Base-by-base conservation (phyloP, 2,113 vertebrate genomes). In the Megaceryle maxima region DNA sequence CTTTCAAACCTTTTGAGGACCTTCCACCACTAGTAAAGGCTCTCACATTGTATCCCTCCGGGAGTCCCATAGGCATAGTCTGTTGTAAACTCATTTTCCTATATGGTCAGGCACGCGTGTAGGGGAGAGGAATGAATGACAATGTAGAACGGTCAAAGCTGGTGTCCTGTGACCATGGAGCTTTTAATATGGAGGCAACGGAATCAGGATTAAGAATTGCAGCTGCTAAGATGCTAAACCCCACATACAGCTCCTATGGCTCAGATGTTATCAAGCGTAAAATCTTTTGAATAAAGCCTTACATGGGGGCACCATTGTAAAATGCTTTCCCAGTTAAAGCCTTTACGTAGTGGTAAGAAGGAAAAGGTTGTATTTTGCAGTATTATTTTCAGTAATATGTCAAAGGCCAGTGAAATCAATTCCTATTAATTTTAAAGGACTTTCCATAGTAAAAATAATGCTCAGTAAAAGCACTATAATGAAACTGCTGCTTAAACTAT, bases 211-310 rank as follows among this genome's bases (percentile, higher is more conserved):
- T 96, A 97, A 92, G 88, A 96, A 90, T 92, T 92, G 88, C 96
- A 98, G 97, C 97, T 98, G 97, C 96, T 92, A 94, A 97, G 46
- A 95, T 97, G 96, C 98, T 96, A 96, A 98, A 97, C 92, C 94
- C 94, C 95, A 92, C 96, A 94, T 91, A 78, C 37, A 96, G 92
- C 84, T 96, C 88, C 90, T 83, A 75, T 94, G 95, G 94, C 95
- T 98, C 96, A 91, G 66, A 93, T 95, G 97, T 96, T 97, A 97
- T 90, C 92, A 94, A 97, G 97, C 92, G 87, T 97, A 94, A 91
- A 97, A 94, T 97, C 95, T 97, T 97, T 83, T 69, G 95, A 97
- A 97, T 97, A 96, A 94, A 97, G 94, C 75, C 92, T 96, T 96
- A 97, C 97, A 96, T 53, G 87, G 93, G 95, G 83, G 88, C 87